A percentile compares a stretch with the other conserved stretches of the same genome.
Evolutionary conservation across 2,888 invertebrate genomes (phyloP).

Genomic region (Acronicta aceris): DNA sequence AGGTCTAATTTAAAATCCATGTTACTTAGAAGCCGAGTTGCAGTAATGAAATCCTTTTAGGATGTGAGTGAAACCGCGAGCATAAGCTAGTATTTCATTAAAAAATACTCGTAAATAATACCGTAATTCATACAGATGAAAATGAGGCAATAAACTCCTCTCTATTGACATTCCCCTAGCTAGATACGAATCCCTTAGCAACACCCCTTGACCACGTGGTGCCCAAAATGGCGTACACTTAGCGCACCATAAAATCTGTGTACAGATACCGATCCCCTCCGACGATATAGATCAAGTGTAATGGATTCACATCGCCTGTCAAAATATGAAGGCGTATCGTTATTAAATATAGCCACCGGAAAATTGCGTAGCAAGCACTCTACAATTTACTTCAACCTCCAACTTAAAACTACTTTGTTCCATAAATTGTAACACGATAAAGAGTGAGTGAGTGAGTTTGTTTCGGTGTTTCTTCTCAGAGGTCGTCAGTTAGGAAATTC

Average conservation of each 20-base stretch:
- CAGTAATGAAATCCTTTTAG: too few species aligned
- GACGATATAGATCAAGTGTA: constrained; percentile 59
- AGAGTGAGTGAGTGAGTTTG: too few species aligned
- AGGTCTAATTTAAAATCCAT: too few species aligned
- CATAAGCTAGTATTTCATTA: neutral
- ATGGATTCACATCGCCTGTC: constrained; percentile 67
- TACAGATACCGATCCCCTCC: constrained; percentile 56
- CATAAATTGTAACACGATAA: constrained; percentile 27
- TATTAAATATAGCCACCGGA: constrained; percentile 57
- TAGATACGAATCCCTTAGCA: constrained; percentile 54
- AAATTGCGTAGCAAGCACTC: constrained; percentile 58
- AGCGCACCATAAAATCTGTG: constrained; percentile 71
- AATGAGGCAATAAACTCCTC: constrained; percentile 50
- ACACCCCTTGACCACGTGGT: constrained; percentile 64
- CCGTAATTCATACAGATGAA: constrained; percentile 32
- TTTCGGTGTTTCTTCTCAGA: too few species aligned
- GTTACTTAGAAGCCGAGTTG: too few species aligned
- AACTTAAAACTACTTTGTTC: constrained; percentile 27
- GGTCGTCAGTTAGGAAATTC: too few species aligned
- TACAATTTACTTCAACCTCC: constrained; percentile 55
- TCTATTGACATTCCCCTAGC: constrained; percentile 47
- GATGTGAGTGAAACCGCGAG: too few species aligned
- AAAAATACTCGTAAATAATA: constrained; percentile 19
- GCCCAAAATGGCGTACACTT: constrained; percentile 73
- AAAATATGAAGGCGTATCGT: constrained; percentile 61